A percentile compares a stretch with the other conserved stretches of the same genome.
These are phyloP conservation scores for Poicephalus gulielmi DNA, from an alignment of 2,113 vertebrate genomes.

Conservation along the genomic window DNA sequence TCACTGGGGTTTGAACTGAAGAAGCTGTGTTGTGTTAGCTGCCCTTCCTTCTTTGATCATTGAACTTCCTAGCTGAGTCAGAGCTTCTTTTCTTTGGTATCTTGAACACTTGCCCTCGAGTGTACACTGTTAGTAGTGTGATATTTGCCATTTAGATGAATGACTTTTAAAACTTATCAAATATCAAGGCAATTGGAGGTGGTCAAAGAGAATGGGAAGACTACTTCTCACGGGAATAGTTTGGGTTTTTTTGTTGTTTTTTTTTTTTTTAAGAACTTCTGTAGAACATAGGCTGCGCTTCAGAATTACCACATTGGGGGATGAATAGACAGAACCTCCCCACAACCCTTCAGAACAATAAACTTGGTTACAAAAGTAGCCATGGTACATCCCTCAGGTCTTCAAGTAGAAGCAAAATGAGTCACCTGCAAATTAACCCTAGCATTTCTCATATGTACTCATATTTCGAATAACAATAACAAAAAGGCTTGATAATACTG, in stretches of 20 bases:
- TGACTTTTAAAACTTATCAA: not conserved
- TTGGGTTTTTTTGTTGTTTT: not conserved
- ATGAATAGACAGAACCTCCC: not conserved
- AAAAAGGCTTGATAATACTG: not conserved
- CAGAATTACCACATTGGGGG: not conserved
- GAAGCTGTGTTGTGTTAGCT: slow-evolving; percentile 9
- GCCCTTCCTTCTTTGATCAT: not conserved
- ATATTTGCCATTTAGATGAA: not conserved
- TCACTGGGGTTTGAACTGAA: not conserved
- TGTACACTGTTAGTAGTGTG: not conserved
- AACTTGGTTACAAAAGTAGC: not conserved
- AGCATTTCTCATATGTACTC: not conserved
- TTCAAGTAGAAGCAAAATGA: not conserved
- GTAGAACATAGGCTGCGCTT: not conserved
- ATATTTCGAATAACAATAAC: not conserved
- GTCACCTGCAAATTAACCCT: not conserved
- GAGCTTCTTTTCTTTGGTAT: slow-evolving; percentile 8
- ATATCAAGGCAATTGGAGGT: not conserved
- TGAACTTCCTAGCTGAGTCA: not conserved
- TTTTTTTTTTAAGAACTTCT: not conserved
- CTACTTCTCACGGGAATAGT: not conserved
- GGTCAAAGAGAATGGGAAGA: not conserved
- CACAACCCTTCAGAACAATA: not conserved
- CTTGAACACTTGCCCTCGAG: not conserved
- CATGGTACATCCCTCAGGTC: not conserved